Conservation (phyloP, 2,888 invertebrate species). For the Pseudoips prasinana region DNA sequence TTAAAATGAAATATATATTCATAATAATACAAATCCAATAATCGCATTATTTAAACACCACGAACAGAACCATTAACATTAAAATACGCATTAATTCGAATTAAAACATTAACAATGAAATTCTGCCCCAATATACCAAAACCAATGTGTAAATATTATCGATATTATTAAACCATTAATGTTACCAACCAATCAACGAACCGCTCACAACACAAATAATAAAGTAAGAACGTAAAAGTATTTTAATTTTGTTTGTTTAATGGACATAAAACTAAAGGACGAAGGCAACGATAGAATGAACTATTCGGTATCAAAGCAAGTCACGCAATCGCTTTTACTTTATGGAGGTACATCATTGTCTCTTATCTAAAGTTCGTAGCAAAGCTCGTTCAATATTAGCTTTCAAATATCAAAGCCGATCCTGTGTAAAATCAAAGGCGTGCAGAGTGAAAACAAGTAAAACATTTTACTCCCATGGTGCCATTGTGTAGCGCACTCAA, state of each 20-base stretch:
- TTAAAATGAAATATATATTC: no score
- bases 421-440: constrained; percentile 37
- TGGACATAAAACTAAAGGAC: constrained; percentile 15
- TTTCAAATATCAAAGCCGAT: constrained; percentile 38
- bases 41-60: no score
- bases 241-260: constrained; percentile 26
- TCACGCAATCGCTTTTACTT: constrained; percentile 45
- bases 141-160: no score
- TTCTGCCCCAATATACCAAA: no score
- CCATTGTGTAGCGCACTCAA: constrained; percentile 31
- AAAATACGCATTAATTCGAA: no score
- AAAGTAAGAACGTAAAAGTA: constrained; percentile 10
- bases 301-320: constrained; percentile 26
- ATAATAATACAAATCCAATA: no score
- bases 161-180: constrained; percentile 21
- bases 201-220: constrained; percentile 10
- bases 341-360: constrained; percentile 35
- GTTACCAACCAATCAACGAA: constrained; percentile 14
- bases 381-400: constrained; percentile 39
- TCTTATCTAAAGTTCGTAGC: constrained; percentile 36
- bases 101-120: no score
- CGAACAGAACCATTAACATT: no score
- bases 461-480: constrained; percentile 45
- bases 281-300: constrained; percentile 5
- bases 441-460: constrained; percentile 42